Percentiles rank a stretch among this genome's conserved stretches.
These are phyloP conservation scores for Drosophila lacertosa DNA, from an alignment of 1,140 invertebrate species.

Conservation along the genomic window DNA sequence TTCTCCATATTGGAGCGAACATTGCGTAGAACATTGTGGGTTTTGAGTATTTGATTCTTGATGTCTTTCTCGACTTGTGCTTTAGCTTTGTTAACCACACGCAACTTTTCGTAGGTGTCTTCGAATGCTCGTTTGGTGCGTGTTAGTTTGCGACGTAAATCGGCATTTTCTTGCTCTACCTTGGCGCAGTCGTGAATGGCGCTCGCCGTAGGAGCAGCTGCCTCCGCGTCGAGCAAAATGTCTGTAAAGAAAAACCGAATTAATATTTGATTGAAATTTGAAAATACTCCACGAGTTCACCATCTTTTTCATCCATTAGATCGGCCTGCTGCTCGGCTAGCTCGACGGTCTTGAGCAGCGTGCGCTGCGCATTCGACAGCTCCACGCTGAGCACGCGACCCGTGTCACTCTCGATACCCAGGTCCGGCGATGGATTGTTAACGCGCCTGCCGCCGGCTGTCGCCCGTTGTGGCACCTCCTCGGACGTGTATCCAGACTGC, in stretches of 20 bases:
- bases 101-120: conserved; percentile 85
- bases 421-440: conserved; percentile 88
- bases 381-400: conserved; percentile 86
- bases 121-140: conserved; percentile 85
- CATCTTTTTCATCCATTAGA: conserved; percentile 39
- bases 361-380: conserved; percentile 59
- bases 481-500: conserved; percentile 78
- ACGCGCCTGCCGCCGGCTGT: conserved; percentile 55
- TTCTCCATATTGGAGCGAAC: conserved; percentile 85
- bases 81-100: conserved; percentile 85
- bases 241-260: conserved; percentile 30
- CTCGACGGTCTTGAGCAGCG: conserved; percentile 73
- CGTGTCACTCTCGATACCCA: conserved; percentile 89
- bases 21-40: conserved; percentile 86
- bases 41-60: conserved; percentile 86
- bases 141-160: conserved; percentile 85
- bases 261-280: not conserved
- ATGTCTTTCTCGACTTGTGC: conserved; percentile 86
- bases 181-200: conserved; percentile 77
- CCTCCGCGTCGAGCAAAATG: conserved; percentile 34
- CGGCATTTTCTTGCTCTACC: conserved; percentile 85
- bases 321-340: conserved; percentile 17
- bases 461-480: conserved; percentile 62
- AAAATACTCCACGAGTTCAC: conserved; percentile 24
- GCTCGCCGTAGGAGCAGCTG: not conserved